These are phyloP conservation scores for Callocephalon fimbriatum DNA, from an alignment of 2,113 vertebrate genomes.

Conservation along the genomic window DNA sequence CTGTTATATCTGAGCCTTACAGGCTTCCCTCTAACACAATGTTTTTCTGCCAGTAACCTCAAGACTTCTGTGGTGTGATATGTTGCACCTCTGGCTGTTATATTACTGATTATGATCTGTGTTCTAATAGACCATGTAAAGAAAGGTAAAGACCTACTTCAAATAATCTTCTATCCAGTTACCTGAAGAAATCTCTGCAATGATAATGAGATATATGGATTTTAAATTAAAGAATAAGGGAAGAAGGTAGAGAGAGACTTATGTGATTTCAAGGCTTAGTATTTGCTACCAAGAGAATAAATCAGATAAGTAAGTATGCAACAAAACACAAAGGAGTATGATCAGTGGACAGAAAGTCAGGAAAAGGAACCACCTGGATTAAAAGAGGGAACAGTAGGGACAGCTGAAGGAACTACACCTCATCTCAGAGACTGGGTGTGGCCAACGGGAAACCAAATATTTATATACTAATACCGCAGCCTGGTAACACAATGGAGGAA, in stretches of 20 bases:
- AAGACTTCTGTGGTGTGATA: accelerated
- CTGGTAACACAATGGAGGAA: neutral
- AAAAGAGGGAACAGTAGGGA: neutral
- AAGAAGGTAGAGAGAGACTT: neutral
- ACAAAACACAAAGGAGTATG: neutral
- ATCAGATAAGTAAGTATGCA: neutral
- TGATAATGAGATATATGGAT: neutral
- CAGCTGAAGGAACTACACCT: neutral
- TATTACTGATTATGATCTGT: neutral
- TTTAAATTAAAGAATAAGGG: neutral
- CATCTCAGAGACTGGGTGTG: neutral
- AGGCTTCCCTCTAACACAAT: neutral
- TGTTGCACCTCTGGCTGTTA: neutral
- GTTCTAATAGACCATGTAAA: neutral
- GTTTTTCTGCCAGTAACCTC: neutral
- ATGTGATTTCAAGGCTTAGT: neutral
- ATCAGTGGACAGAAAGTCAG: neutral
- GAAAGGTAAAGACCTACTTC: neutral
- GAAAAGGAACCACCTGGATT: neutral
- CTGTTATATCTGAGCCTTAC: accelerated
- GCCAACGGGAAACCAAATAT: constrained; percentile 32
- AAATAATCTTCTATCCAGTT: neutral
- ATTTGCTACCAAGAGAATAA: neutral
- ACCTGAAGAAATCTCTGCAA: neutral
- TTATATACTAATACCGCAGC: neutral